Evolutionary conservation across 2,888 invertebrate genomes (phyloP).

Genomic region (Idaea biselata): DNA sequence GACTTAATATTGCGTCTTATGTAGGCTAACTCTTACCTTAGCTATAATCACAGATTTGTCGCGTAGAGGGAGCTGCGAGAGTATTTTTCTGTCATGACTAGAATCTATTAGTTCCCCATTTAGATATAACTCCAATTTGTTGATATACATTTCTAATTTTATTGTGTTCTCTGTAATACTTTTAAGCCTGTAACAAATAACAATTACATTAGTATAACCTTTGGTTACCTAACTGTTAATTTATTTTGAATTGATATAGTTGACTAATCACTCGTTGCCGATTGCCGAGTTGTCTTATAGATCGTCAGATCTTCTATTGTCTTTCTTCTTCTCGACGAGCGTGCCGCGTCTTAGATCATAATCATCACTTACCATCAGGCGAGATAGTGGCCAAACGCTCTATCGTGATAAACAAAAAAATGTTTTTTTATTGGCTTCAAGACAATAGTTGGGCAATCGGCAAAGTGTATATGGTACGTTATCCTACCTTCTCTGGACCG

Average conservation of each 20-base stretch:
- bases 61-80: slow-evolving; percentile 91
- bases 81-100: slow-evolving; percentile 91
- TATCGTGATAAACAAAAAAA: no score
- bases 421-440: background rate
- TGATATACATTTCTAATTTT: slow-evolving; percentile 94
- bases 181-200: slow-evolving; percentile 64
- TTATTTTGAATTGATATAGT: no score
- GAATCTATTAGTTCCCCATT: slow-evolving; percentile 94
- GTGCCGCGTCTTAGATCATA: no score
- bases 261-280: no score
- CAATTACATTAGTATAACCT: background rate
- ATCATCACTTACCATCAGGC: no score
- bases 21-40: slow-evolving; percentile 49
- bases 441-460: background rate
- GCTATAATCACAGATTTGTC: slow-evolving; percentile 90
- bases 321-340: no score
- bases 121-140: slow-evolving; percentile 94
- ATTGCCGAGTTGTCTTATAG: no score
- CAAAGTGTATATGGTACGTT: slow-evolving; percentile 3
- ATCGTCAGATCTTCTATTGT: no score
- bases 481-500: slow-evolving; percentile 83
- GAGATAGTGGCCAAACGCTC: no score
- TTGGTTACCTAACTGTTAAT: no score
- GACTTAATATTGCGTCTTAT: no score
- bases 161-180: slow-evolving; percentile 81